Evolutionary conservation across 2,113 vertebrate species (phyloP), one percentile per base, ranked within the genome.

Genomic region (Rhodinocichla rosea): DNA sequence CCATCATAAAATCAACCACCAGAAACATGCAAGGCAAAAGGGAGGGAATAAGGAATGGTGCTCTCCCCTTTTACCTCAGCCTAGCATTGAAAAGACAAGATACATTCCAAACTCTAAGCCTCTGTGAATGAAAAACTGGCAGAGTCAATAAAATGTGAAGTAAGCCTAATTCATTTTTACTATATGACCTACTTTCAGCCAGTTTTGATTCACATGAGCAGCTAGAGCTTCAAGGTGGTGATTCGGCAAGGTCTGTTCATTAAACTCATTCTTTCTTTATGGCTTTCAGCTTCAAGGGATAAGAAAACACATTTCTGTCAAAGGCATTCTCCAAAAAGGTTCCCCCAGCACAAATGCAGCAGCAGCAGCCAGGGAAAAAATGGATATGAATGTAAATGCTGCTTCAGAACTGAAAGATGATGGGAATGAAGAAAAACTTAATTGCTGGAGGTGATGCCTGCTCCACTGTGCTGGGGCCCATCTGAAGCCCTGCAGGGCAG

Each of bases 131-230:
- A 96, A 94, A 92, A 95, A 87, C 94, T 89, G 60, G 85, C 87
- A 89, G 95, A 98, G 96, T 91, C 96, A 97, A 94, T 96, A 98
- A 97, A 97, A 97, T 84, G 78, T 90, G 96, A 97, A 96, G 86
- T 55, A 94, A 97, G 90, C 83, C 94, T 95, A 96, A 96, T 96
- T 97, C 96, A 93, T 93, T 97, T 97, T 97, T 97, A 98, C 96
- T 98, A 92, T 93, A 96, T 97, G 98, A 98, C 98, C 98, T 98
- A 98, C 95, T 98, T 98, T 96, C 55, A 15, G 86, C 87, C 74
- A 92, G 95, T 97, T 98, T 96, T 97, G 96, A 97, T 96, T 98
- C 97, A 96, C 95, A 95, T 63, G 95, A 98, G 95, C 52, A 2
- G 97, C 76, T 70, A 75, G 93, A 96, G 94, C 95, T 97, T 95